Conservation (phyloP, 2,797 vertebrate species). For the Podarcis lilfordi region DNA sequence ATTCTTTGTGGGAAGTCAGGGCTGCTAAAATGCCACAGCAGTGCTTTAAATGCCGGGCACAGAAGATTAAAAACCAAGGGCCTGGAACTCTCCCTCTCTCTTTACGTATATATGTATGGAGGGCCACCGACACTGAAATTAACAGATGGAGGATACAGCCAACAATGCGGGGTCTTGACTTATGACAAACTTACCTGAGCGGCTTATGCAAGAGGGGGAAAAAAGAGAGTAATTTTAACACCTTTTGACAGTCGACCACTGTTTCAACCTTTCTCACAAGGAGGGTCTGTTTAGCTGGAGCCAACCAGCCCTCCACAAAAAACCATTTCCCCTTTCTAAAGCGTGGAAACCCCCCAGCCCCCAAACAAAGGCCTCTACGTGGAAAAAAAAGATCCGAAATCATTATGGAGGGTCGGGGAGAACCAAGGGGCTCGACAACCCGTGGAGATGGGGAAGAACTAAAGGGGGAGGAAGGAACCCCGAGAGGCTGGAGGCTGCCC, state of each 20-base stretch:
- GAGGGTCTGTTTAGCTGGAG: not conserved
- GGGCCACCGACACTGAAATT: not conserved
- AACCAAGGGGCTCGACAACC: not conserved
- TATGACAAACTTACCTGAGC: not conserved
- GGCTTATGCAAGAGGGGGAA: not conserved
- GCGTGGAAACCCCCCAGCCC: too few relatives aligned
- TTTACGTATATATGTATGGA: not conserved
- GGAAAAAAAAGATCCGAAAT: not conserved
- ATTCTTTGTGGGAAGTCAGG: too few relatives aligned
- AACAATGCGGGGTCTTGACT: not conserved
- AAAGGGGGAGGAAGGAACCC: accelerated
- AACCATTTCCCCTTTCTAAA: too few relatives aligned
- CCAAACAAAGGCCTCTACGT: too few relatives aligned
- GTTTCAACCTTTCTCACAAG: not conserved
- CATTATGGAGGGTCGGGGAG: not conserved
- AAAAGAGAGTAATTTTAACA: not conserved
- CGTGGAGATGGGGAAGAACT: not conserved
- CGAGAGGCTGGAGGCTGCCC: too few relatives aligned
- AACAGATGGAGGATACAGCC: not conserved
- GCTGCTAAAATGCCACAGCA: too few relatives aligned
- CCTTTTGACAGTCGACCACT: not conserved
- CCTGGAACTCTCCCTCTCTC: not conserved
- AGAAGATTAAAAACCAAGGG: not conserved
- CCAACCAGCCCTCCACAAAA: too few relatives aligned
- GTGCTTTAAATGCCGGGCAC: too few relatives aligned